Percentiles rank a stretch among this genome's conserved stretches.
These are phyloP conservation scores for Rhea pennata DNA, from an alignment of 2,113 vertebrate species.

Conservation along the genomic window DNA sequence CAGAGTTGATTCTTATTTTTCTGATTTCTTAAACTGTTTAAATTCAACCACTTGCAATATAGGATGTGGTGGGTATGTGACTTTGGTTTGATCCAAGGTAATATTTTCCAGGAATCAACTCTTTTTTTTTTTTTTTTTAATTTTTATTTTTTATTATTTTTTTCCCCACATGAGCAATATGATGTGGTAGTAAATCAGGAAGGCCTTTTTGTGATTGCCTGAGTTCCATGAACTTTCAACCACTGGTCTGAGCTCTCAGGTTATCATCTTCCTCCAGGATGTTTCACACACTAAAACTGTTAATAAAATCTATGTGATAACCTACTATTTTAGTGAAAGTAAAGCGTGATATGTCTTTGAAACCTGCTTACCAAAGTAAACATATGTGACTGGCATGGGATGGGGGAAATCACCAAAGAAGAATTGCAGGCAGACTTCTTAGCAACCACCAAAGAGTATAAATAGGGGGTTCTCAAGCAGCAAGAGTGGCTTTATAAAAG, in stretches of 20 bases:
- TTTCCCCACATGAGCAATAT: rapidly evolving
- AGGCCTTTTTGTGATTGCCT: neutral
- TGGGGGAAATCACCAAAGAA: neutral
- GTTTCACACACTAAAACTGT: neutral
- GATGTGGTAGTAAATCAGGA: neutral
- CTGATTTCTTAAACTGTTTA: neutral
- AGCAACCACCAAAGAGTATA: neutral
- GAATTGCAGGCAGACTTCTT: neutral
- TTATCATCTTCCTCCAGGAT: neutral
- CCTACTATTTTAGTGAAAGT: neutral
- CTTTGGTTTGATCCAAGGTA: neutral
- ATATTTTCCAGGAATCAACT: neutral
- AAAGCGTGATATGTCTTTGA: neutral
- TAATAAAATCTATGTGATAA: neutral
- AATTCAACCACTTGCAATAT: neutral
- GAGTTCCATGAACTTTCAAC: neutral
- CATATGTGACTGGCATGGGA: neutral
- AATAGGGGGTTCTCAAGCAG: neutral
- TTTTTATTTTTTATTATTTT: no score
- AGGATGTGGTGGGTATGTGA: neutral
- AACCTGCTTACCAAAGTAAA: neutral
- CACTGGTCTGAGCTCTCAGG: neutral
- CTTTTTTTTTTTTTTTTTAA: no score
- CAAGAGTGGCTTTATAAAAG: neutral
- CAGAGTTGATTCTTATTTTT: neutral